Evolutionary conservation across 2,113 vertebrate species (phyloP).

Genomic region (Amphilophus citrinellus): DNA sequence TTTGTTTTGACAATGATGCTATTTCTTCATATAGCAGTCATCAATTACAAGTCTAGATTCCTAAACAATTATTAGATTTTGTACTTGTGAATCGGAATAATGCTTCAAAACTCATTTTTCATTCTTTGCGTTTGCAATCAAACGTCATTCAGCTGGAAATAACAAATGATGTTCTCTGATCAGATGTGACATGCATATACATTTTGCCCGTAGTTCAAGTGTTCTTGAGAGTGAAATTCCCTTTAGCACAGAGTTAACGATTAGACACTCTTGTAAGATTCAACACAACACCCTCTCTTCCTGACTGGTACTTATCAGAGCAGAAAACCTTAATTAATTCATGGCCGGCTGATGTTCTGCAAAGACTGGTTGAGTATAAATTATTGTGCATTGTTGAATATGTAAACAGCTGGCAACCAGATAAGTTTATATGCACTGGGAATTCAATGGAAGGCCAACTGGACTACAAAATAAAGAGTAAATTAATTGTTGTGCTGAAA

Average conservation of each 20-base stretch:
- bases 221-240: conserved; percentile 59
- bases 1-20: background rate
- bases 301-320: conserved; percentile 78
- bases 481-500: conserved; percentile 18
- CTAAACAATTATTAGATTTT: background rate
- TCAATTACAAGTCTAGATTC: conserved; percentile 18
- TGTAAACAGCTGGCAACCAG: conserved; percentile 75
- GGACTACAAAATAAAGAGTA: conserved; percentile 18
- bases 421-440: conserved; percentile 44
- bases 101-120: background rate
- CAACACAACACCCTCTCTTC: conserved; percentile 54
- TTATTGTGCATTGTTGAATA: conserved; percentile 77
- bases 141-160: conserved; percentile 9
- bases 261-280: conserved; percentile 61
- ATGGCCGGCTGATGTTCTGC: conserved; percentile 77
- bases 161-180: conserved; percentile 15
- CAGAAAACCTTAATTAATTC: conserved; percentile 81
- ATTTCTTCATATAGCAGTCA: background rate
- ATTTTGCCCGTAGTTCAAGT: conserved; percentile 50
- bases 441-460: conserved; percentile 49
- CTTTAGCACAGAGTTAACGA: conserved; percentile 63
- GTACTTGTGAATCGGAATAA: background rate
- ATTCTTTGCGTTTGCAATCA: conserved; percentile 22
- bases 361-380: conserved; percentile 69
- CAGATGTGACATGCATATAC: conserved; percentile 31